Percentiles rank a stretch among this genome's conserved stretches.
phyloP scores from a whole-genome alignment of 2,113 vertebrate species.

The Morphnarchus princeps region DNA sequence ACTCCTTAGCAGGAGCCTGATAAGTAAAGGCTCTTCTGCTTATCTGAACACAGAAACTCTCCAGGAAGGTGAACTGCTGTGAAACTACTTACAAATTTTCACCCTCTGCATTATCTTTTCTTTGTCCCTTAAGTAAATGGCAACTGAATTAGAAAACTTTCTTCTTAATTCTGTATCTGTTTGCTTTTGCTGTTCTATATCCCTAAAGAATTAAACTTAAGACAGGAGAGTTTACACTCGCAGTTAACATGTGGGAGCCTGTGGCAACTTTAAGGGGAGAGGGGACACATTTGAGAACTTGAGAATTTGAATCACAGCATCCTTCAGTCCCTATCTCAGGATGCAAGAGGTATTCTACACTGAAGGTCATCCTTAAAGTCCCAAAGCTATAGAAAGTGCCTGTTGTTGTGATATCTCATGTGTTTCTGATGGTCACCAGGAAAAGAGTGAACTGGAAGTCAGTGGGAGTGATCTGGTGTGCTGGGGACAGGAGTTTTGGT shows the following conservation, averaged over 20 bases:
- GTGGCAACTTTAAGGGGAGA: not conserved
- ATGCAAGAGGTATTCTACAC: not conserved
- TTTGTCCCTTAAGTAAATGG: not conserved
- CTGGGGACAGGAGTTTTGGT: not conserved
- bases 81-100: not conserved
- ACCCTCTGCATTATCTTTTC: not conserved
- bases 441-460: not conserved
- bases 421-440: not conserved
- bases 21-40: not conserved
- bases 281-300: not conserved
- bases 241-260: not conserved
- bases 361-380: not conserved
- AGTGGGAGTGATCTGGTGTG: not conserved
- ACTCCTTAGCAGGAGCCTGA: not conserved
- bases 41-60: not conserved
- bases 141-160: not conserved
- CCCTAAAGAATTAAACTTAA: not conserved
- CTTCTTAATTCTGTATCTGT: not conserved
- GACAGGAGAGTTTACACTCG: not conserved
- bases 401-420: not conserved
- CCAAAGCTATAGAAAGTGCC: not conserved
- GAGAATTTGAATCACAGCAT: not conserved
- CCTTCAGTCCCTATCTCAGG: not conserved
- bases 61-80: not conserved
- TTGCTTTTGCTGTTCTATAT: not conserved